Evolutionary conservation across 2,797 vertebrate genomes (phyloP).

Genomic region (Danio albolineatus): DNA sequence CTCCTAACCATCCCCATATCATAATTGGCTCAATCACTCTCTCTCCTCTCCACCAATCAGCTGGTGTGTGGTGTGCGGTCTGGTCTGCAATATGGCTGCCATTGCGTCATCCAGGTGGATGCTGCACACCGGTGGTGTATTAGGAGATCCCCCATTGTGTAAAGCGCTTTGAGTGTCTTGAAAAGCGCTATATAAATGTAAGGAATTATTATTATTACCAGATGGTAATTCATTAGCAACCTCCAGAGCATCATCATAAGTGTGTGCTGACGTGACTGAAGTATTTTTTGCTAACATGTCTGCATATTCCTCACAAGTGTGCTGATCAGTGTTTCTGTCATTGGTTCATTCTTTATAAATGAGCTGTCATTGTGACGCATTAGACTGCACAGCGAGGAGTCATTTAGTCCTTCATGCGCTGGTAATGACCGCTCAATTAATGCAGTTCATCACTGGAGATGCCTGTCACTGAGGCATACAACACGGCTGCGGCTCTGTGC

Average conservation of each 20-base stretch:
- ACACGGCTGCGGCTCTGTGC: too few species aligned
- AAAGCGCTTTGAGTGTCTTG: too few species aligned
- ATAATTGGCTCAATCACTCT: too few species aligned
- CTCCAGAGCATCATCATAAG: background rate
- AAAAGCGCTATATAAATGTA: too few species aligned
- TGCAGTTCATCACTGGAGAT: slow-evolving; percentile 33
- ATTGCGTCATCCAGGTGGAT: too few species aligned
- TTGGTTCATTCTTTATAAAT: slow-evolving; percentile 50
- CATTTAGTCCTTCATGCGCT: slow-evolving; percentile 37
- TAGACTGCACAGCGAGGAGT: slow-evolving; percentile 31
- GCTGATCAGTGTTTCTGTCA: slow-evolving; percentile 46
- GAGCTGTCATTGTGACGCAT: slow-evolving; percentile 50
- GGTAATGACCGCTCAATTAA: slow-evolving; percentile 41
- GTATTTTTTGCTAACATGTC: background rate
- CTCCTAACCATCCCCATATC: too few species aligned
- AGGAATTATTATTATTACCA: too few species aligned
- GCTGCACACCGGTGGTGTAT: too few species aligned
- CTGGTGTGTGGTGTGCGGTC: too few species aligned
- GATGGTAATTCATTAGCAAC: background rate
- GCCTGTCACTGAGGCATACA: background rate
- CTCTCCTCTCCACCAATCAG: too few species aligned
- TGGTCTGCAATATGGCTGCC: too few species aligned
- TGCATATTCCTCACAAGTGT: background rate
- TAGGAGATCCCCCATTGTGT: too few species aligned
- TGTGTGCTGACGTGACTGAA: slow-evolving; percentile 4